Evolutionary conservation across 2,888 invertebrate species (phyloP), one percentile per base, ranked within the genome.

Genomic region (Exocentrus adspersus): DNA sequence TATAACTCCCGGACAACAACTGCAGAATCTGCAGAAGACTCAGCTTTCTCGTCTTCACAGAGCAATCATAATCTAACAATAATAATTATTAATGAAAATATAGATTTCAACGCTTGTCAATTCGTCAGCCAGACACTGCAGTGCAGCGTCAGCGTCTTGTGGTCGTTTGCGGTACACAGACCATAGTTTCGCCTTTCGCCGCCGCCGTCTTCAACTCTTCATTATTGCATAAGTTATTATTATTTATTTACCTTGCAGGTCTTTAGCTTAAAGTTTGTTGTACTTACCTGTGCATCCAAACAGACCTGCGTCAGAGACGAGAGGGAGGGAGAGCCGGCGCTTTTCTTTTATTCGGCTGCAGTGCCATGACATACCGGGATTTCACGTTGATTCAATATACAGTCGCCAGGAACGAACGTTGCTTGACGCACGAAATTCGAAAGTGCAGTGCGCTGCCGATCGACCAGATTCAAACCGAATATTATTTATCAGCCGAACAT

Each of bases 301-400:
- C 32, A 50, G 63, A 48, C 66, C 60, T 62, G 62, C 67, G 66
- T 60, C 30, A 58, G 63, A 67, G 51, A 60, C 64, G 67, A 56
- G 41, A 61, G 61, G 66, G 65, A 67, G 67, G 62, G 65, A 60
- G 59, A 56, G 57, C 53, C 51, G 45, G n/a, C 46, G 43, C 46
- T 57, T 64, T 64, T 64, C 60, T 61, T 61, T 65, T 62, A 62
- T 68, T 64, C 48, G 68, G 65, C 53, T 59, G 67, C 65, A 62
- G 58, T 65, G 65, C 58, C 66, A 68, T 67, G 67, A 60, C 62
- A 64, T 53, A 60, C 68, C 63, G 63, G 65, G 68, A 67, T 69
- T 64, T 67, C 62, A 48, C 61, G 65, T 67, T 46, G 57, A 57
- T 46, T 57, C 57, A 46, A 46, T 32, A 46, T 19, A 57, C 57